These are phyloP conservation scores for Aphelenchoides fujianensis DNA, from an alignment of 1,140 invertebrate species.

Conservation along the genomic window DNA sequence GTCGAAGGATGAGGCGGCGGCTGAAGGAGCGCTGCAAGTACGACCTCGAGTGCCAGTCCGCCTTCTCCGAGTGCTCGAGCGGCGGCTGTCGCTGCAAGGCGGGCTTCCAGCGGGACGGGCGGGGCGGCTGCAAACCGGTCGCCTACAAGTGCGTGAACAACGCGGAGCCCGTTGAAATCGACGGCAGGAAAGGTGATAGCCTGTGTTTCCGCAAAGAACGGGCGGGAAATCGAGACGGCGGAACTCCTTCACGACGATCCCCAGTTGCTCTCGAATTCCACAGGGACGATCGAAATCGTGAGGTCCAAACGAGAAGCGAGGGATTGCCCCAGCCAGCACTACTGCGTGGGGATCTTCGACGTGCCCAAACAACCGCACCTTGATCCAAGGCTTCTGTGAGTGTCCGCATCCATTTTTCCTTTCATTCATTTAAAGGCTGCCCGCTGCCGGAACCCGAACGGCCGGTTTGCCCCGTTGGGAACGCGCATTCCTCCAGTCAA, in stretches of 20 bases:
- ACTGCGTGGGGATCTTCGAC: slow-evolving; percentile 56
- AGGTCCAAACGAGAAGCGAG: slow-evolving; percentile 22
- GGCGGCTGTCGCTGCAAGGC: slow-evolving; percentile 54
- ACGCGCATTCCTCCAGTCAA: slow-evolving; percentile 39
- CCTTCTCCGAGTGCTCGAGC: slow-evolving; percentile 49
- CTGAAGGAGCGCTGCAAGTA: slow-evolving; percentile 52
- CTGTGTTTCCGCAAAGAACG: slow-evolving; percentile 25
- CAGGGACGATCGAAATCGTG: slow-evolving; percentile 20
- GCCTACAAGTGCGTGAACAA: slow-evolving; percentile 46
- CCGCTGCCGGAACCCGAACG: slow-evolving; percentile 44
- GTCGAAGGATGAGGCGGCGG: slow-evolving; percentile 42
- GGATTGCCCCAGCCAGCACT: slow-evolving; percentile 48
- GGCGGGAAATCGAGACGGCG: slow-evolving; percentile 9
- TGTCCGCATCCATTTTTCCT: too few species aligned
- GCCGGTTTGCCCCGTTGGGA: slow-evolving; percentile 53
- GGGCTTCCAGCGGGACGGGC: slow-evolving; percentile 51
- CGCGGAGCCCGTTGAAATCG: slow-evolving; percentile 38
- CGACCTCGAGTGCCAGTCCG: slow-evolving; percentile 52
- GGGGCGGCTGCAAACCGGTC: slow-evolving; percentile 53
- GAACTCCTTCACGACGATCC: neutral
- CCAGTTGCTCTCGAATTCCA: slow-evolving; percentile 6
- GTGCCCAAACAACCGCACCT: slow-evolving; percentile 40
- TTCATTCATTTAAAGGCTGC: too few species aligned
- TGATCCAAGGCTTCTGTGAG: slow-evolving; percentile 31
- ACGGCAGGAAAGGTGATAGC: slow-evolving; percentile 31